Conservation (phyloP, 2,888 invertebrate species). For the Andrena minutula region DNA sequence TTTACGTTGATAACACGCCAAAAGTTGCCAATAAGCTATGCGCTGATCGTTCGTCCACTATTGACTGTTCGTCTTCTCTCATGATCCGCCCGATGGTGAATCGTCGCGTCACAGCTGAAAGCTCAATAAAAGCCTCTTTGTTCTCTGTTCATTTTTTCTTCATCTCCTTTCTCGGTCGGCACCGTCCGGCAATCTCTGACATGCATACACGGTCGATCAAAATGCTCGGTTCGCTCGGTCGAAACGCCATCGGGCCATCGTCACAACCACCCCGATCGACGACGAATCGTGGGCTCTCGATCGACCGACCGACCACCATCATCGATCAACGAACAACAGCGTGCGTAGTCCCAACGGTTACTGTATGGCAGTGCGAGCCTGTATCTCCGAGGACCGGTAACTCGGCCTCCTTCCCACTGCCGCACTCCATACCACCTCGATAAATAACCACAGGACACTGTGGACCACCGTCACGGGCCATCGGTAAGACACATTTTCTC, state of each 20-base stretch:
- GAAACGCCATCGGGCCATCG: constrained; percentile 77
- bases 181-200: constrained; percentile 64
- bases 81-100: constrained; percentile 25
- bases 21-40: constrained; percentile 45
- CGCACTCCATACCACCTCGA: constrained; percentile 84
- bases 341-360: constrained; percentile 84
- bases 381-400: constrained; percentile 85
- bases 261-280: constrained; percentile 65
- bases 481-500: constrained; percentile 82
- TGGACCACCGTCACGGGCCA: constrained; percentile 81
- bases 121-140: constrained; percentile 22
- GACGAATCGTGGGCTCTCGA: constrained; percentile 69
- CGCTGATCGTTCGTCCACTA: constrained; percentile 61
- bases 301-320: constrained; percentile 71
- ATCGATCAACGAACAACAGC: constrained; percentile 79
- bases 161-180: constrained; percentile 73
- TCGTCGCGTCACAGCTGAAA: constrained; percentile 1
- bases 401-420: constrained; percentile 84
- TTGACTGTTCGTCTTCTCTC: constrained; percentile 60
- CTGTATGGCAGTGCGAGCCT: constrained; percentile 85
- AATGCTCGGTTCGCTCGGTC: constrained; percentile 81
- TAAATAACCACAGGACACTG: constrained; percentile 83
- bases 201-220: constrained; percentile 61
- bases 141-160: constrained; percentile 63
- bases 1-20: constrained; percentile 46